Base-by-base conservation (phyloP, 2,888 invertebrate species). In the Celastrina argiolus region DNA sequence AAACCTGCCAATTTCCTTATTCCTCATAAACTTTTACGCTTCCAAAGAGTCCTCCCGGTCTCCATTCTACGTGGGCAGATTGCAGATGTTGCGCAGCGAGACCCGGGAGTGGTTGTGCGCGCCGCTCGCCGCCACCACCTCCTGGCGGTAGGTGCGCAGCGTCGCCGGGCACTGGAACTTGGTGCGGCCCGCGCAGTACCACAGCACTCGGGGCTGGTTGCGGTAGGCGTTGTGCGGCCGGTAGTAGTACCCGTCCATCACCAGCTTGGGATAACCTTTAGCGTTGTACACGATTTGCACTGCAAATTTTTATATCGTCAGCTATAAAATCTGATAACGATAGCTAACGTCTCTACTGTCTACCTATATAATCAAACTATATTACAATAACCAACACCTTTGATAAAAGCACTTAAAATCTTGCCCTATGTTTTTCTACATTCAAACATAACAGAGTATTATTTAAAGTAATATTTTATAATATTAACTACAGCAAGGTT, bases 141-240 rank as follows among this genome's bases (percentile, higher is more conserved):
- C 83, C 1, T 80, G 75, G 67, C 85, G 76, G 71, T 76, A 83
- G 0, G 90, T 90, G 63, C 88, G 76, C 69, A 89, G 68, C 0
- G 80, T 85, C 1, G 90, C 89, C 16, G 74, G 73, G 71, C 91
- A 91, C 64, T 83, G 80, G 74, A 77, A 84, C 73, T 79, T 84
- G 69, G 76, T 80, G 58, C 90, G 77, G n/a, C 80, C 79, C 2
- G 83, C 81, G 69, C 91, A 91, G 73, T 91, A 90, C 90, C 90
- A 91, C 61, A 91, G 73, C 42, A 88, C 79, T 70, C 81, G 84
- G 1, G 85, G 84, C 72, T 84, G 84, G 67, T 88, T 88, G 65
- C 90, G 80, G 70, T 91, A 89, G 42, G 87, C 88, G 73, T 91
- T 91, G 76, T 91, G 90, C 2, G 89, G 87, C 12, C 89, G 81